Evolutionary conservation across 1,140 invertebrate genomes (phyloP), one percentile per base, ranked within the genome.

Genomic region (Bombus impatiens): DNA sequence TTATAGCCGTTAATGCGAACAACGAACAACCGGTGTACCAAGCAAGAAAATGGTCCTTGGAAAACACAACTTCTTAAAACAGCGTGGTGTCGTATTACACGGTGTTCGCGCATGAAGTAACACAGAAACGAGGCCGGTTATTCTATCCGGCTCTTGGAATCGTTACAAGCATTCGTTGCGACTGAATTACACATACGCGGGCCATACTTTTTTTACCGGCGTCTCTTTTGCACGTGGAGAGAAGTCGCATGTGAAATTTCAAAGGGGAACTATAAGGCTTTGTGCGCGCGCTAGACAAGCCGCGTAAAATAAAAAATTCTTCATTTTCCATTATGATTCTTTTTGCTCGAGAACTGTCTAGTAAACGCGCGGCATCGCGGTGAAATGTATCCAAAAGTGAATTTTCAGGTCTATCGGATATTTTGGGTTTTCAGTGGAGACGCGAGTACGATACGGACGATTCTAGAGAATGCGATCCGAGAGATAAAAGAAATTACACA

Each of bases 231-330:
- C 25, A 5, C 76, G 1, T 10, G 6, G 1, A 42, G 32, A 0
- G 15, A 18, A 78, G 57, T n/a, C 15, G 57, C 32, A 25, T 32
- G 37, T 42, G 28, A 78, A 78, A 32, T 65, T 78, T 78, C 76
- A 78, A 78, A 65, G 37, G 37, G 57, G 8, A 65, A 78, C 75
- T 42, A n/a, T 32, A 28, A 37, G 37, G 57, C 76, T 78, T 78
- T 62, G 76, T 65, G 76, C 35, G 6, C 8, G 75, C 37, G 28
- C n/a, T 37, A 32, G 76, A 65, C 62, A 78, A 42, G 57, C 57
- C 57, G n/a, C 3, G 37, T 65, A n/a, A 65, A 78, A 65, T 44
- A 62, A 65, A 78, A 22, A 65, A n/a, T 22, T 59, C 12, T 77
- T 40, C 75, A 28, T 40, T 62, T 78, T 32, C 57, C 59, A 25